Base-by-base conservation (phyloP, 1,140 invertebrate genomes). In the Habropoda laboriosa region DNA sequence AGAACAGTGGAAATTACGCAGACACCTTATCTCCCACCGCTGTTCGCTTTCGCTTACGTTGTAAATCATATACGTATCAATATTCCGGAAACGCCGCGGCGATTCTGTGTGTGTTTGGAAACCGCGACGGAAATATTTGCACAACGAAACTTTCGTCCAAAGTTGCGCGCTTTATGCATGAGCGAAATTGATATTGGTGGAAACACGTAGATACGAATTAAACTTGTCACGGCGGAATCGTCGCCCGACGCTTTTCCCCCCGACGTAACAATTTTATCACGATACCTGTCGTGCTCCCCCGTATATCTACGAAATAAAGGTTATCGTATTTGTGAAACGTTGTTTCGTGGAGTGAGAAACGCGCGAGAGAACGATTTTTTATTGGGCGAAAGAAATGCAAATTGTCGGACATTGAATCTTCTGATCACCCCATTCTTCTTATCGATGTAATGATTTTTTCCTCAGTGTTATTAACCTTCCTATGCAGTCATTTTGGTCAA, bases 201-300 rank as follows among this genome's bases (percentile, higher is more conserved):
- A 78, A 78, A 78, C 66, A 32, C 53, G 53, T 40, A 70, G 66
- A 60, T 71, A 78, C 13, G 53, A 70, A 77, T 77, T 77, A 77
- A 70, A 66, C 53, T 58, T 42, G 38, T 53, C 72, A 32, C 47
- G 6, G 5, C 45, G 42, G 47, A 42, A 42, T 53, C 24, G 7
- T 32, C 7, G 35, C n/a, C n/a, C 8, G 18, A 18, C 21, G 35
- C 0, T 40, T 10, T 24, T 18, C 13, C 10, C 0, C 16, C 2
- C 3, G 3, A 8, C 13, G n/a, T 5, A 38, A 12, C 13, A 7
- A 12, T 57, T 45, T 60, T 45, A 16, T n/a, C n/a, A n/a, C n/a
- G n/a, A n/a, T n/a, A n/a, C n/a, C n/a, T n/a, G n/a, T n/a, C n/a
- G n/a, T n/a, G n/a, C n/a, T n/a, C n/a, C n/a, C n/a, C n/a, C n/a